Evolutionary conservation across 1,140 invertebrate species (phyloP).

Genomic region (Orius insidiosus): DNA sequence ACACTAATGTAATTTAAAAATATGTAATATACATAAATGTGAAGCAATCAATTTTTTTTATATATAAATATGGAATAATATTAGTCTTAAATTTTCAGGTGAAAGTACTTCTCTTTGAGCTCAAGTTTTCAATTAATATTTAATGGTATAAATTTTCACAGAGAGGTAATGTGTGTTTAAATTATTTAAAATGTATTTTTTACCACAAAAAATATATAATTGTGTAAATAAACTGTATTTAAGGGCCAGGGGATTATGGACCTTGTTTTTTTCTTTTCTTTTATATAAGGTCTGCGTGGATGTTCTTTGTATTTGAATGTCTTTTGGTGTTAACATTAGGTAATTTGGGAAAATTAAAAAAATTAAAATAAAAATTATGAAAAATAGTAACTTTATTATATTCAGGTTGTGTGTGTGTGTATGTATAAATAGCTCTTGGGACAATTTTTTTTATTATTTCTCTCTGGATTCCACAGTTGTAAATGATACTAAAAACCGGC

Average conservation of each 20-base stretch:
- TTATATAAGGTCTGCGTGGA: neutral
- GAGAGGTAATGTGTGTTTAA: neutral
- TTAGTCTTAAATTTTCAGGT: neutral
- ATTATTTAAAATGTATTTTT: neutral
- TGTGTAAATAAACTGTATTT: slow-evolving; percentile 1
- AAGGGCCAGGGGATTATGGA: neutral
- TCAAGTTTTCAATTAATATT: neutral
- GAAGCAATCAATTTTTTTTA: neutral
- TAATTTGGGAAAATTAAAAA: slow-evolving; percentile 13
- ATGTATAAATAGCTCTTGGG: slow-evolving; percentile 9
- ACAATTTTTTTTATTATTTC: slow-evolving; percentile 9
- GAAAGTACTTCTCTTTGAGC: no score
- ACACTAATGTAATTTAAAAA: slow-evolving; percentile 6
- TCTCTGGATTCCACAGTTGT: neutral
- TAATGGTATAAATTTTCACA: slow-evolving; percentile 1
- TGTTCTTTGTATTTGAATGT: no score
- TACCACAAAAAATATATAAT: slow-evolving; percentile 5
- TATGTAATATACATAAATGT: slow-evolving; percentile 1
- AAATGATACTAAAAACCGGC: slow-evolving; percentile 6
- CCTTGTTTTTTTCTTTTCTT: neutral
- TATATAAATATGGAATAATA: no score
- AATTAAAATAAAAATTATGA: slow-evolving; percentile 2
- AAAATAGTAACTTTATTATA: slow-evolving; percentile 13
- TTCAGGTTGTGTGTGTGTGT: slow-evolving; percentile 15
- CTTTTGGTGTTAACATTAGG: slow-evolving; percentile 1